phyloP scores from a whole-genome alignment of 2,888 invertebrate species.

The Adineta ricciae region DNA sequence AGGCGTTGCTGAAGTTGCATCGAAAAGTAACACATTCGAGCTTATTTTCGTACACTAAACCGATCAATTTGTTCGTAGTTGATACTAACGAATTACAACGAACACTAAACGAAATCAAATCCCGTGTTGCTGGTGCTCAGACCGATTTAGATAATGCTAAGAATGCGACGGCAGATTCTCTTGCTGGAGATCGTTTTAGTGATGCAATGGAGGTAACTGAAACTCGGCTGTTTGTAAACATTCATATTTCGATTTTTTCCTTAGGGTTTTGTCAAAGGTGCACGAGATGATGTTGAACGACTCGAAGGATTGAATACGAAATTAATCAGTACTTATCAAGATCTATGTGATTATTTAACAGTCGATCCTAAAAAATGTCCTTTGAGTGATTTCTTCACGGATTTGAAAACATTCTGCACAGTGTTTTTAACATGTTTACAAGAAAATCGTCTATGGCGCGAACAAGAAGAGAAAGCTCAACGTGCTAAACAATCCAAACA shows the following conservation, averaged over 20 bases:
- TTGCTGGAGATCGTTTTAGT: constrained; percentile 66
- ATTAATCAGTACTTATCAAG: constrained; percentile 74
- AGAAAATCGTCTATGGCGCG: constrained; percentile 70
- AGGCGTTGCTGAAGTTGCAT: constrained; percentile 72
- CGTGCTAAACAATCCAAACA: constrained; percentile 60
- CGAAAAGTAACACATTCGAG: constrained; percentile 51
- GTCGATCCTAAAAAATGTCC: constrained; percentile 86
- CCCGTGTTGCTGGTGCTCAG: constrained; percentile 73
- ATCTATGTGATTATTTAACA: constrained; percentile 75
- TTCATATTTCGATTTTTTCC: constrained; percentile 52
- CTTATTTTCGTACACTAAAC: neutral
- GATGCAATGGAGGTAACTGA: constrained; percentile 80
- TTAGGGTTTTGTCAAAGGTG: constrained; percentile 63
- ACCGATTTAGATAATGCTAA: constrained; percentile 62
- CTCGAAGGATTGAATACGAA: constrained; percentile 84
- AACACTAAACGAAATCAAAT: constrained; percentile 66
- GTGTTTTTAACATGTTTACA: constrained; percentile 70
- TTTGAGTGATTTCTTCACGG: constrained; percentile 86
- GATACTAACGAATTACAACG: constrained; percentile 51
- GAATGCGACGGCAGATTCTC: constrained; percentile 66
- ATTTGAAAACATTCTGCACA: constrained; percentile 86
- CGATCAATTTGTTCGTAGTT: constrained; percentile 39
- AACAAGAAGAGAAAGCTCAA: constrained; percentile 71
- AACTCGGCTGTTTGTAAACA: no score
- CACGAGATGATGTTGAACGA: constrained; percentile 74